Evolutionary conservation across 2,888 invertebrate species (phyloP), one percentile per base, ranked within the genome.

Genomic region (Pterostichus niger): DNA sequence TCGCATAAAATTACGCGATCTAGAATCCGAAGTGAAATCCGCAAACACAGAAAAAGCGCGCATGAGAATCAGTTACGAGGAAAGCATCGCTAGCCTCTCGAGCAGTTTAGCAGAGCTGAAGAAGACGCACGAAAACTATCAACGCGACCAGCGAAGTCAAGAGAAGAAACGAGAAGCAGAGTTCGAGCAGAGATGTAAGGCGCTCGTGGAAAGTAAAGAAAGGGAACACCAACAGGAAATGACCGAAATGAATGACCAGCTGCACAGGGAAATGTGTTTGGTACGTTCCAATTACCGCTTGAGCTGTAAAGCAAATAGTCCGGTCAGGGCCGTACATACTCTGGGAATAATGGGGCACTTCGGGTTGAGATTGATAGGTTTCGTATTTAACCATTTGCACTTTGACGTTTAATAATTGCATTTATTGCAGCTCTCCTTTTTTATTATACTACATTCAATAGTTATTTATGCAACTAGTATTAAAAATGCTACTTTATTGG

Each of bases 201-300:
- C 71, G 2, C 15, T 84, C 46, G 73, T 85, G 35, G 77, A 83
- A 52, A 33, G 24, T 52, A 80, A 82, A 68, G 79, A 84, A 75
- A 64, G 52, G 33, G 84, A 84, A 15, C 81, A 73, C 78, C 52
- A 83, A 33, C 33, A 7, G 35, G 35, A 31, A 52, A 49, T 75
- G 13, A n/a, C 33, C 5, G 46, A 79, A 79, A 61, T 79, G 33
- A 13, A 61, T 49, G 64, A 64, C 17, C 83, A 78, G 46, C 35
- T 84, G n/a, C 80, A 84, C 24, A 82, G 83, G 54, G 84, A 85
- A 84, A 83, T 79, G 35, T 7, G 75, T 33, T 31, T 75, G 76
- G 85, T 85, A 82, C 82, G 84, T 31, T 61, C 11, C 17, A 61
- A 35, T 64, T 64, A 64, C 64, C 33, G 31, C n/a, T 64, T 35